These are phyloP conservation scores for Scartelaos histophorus DNA, from an alignment of 2,113 vertebrate genomes.

Conservation along the genomic window DNA sequence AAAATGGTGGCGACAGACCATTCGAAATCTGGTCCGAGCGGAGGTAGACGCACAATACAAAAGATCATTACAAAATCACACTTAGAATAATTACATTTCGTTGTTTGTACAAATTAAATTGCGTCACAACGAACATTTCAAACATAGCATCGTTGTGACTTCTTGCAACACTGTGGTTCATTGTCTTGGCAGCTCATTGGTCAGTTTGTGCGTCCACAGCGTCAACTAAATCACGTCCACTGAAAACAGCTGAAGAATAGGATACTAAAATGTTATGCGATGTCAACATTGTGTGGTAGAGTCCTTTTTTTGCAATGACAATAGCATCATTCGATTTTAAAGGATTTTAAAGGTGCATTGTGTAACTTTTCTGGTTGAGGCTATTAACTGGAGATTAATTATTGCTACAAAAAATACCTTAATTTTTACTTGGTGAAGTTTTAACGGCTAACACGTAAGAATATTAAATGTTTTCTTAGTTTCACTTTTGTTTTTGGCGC, in stretches of 20 bases:
- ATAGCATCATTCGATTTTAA: no score
- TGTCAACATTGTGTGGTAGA: no score
- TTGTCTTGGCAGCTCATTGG: not conserved
- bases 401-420: no score
- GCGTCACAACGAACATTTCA: not conserved
- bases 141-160: not conserved
- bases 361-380: no score
- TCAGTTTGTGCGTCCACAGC: constrained; percentile 1
- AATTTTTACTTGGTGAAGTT: no score
- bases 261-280: no score
- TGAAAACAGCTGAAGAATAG: not conserved
- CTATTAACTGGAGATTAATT: no score
- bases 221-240: not conserved
- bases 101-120: not conserved
- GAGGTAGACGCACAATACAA: constrained; percentile 4
- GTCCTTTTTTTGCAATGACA: no score
- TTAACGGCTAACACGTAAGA: no score
- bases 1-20: not conserved
- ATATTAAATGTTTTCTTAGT: no score
- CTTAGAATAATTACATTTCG: not conserved
- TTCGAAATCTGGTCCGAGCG: not conserved
- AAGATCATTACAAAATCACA: not conserved
- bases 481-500: no score
- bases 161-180: not conserved
- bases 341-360: no score